Evolutionary conservation across 1,140 invertebrate species (phyloP), one percentile per base, ranked within the genome.

Genomic region (Drosophila kohkoa): DNA sequence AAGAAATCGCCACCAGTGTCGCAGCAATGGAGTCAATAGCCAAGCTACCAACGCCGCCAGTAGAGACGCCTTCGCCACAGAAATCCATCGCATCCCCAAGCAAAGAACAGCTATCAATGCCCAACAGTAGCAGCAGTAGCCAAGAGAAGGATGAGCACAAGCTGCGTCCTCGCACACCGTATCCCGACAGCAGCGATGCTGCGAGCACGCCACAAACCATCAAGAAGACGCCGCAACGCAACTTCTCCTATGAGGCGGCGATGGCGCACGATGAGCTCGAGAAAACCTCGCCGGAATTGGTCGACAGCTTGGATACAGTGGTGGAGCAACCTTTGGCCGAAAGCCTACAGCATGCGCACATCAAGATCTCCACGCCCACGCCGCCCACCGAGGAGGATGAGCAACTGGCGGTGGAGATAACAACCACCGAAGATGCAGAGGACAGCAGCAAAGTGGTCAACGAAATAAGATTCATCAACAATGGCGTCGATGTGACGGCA

Each of bases 381-480:
- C 85, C 86, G 16, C 88, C 91, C 15, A 80, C 88, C 16, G 91
- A 92, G 25, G 91, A 92, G 62, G 91, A 92, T 43, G 91, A 92
- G 49, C 82, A 92, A 16, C 25, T 92, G 52, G 83, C 82, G 3
- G 78, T 92, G 20, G 91, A 92, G 43, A 92, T 92, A 51, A 90
- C 82, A 1, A 91, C 91, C 5, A 91, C 71, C 5, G 78, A 79
- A 6, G 91, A 92, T 62, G 75, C 80, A 1, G 54, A 79, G 55
- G 91, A 91, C 63, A 75, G 87, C 57, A 90, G 75, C 25, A 90
- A 90, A 11, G 77, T 91, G 25, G 73, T 92, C 0, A 92, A 92
- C 60, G 91, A 92, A 62, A 92, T 92, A 51, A 82, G 91, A 1
- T 92, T 92, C 38, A 92, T 92, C 16, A 92, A 92, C 58, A 91